phyloP scores from a whole-genome alignment of 2,797 vertebrate genomes.

The Lepilemur ruficaudatus region DNA sequence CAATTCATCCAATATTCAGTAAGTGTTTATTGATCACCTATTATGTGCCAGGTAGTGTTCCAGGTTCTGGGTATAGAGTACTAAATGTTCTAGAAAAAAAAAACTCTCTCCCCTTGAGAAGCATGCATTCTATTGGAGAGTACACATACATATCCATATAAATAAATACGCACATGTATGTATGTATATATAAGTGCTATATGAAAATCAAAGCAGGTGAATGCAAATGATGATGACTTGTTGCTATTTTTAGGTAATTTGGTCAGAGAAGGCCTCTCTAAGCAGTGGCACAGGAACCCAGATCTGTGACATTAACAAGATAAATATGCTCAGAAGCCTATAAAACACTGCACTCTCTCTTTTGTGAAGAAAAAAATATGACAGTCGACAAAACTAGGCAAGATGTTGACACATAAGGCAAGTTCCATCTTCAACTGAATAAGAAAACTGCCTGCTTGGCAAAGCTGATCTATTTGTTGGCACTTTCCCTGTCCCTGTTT shows the following conservation, averaged over 20 bases:
- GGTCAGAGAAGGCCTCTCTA: neutral
- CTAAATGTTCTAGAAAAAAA: neutral
- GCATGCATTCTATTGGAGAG: neutral
- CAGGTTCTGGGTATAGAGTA: neutral
- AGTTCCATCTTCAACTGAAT: neutral
- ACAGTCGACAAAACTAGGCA: neutral
- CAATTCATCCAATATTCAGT: neutral
- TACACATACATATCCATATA: neutral
- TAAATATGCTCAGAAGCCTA: neutral
- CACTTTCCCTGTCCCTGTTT: neutral
- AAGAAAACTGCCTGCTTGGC: neutral
- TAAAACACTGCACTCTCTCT: neutral
- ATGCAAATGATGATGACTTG: neutral
- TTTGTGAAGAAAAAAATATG: neutral
- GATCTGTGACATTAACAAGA: neutral
- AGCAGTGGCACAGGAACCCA: neutral
- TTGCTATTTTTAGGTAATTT: neutral
- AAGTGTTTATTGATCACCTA: constrained; percentile 37
- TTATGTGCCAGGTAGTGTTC: neutral
- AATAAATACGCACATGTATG: neutral
- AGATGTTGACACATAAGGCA: neutral
- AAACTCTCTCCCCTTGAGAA: neutral
- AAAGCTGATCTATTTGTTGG: neutral
- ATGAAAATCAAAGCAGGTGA: neutral
- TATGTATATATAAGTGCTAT: neutral